A percentile compares a stretch with the other conserved stretches of the same genome.
These are phyloP conservation scores for Dilophus febrilis DNA, from an alignment of 2,888 invertebrate species.

Conservation along the genomic window DNA sequence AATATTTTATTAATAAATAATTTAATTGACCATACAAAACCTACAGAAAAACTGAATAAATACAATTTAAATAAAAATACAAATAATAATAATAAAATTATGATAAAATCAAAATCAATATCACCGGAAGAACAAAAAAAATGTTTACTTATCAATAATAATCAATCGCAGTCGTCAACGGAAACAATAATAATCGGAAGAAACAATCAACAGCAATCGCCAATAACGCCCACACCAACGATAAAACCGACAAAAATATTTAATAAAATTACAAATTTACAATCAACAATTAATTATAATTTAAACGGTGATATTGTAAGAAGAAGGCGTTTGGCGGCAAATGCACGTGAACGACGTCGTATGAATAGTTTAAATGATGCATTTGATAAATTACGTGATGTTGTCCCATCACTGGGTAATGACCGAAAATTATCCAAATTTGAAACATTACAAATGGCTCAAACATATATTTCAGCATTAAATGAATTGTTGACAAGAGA, in stretches of 20 bases:
- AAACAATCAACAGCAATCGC: not conserved
- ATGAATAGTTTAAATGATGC: slow-evolving; percentile 61
- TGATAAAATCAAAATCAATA: too few species aligned
- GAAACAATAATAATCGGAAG: too few species aligned
- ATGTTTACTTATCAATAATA: too few species aligned
- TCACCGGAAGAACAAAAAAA: too few species aligned
- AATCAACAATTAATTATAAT: too few species aligned
- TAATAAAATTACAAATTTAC: too few species aligned
- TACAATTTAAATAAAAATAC: too few species aligned
- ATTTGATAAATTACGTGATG: slow-evolving; percentile 40
- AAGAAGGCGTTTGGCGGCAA: slow-evolving; percentile 49
- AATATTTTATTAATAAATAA: too few species aligned
- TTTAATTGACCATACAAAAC: too few species aligned
- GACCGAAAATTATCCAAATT: slow-evolving; percentile 57
- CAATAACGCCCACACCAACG: not conserved
- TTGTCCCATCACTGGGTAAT: slow-evolving; percentile 50
- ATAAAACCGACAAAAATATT: not conserved
- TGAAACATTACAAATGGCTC: slow-evolving; percentile 63
- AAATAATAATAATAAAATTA: too few species aligned
- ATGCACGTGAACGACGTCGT: slow-evolving; percentile 51
- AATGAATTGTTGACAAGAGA: slow-evolving; percentile 36
- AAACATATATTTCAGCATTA: slow-evolving; percentile 52
- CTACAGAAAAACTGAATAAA: too few species aligned
- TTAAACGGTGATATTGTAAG: slow-evolving; percentile 34
- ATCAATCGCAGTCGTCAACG: too few species aligned